Evolutionary conservation across 2,888 invertebrate genomes (phyloP).

Genomic region (Drosophila monieri): DNA sequence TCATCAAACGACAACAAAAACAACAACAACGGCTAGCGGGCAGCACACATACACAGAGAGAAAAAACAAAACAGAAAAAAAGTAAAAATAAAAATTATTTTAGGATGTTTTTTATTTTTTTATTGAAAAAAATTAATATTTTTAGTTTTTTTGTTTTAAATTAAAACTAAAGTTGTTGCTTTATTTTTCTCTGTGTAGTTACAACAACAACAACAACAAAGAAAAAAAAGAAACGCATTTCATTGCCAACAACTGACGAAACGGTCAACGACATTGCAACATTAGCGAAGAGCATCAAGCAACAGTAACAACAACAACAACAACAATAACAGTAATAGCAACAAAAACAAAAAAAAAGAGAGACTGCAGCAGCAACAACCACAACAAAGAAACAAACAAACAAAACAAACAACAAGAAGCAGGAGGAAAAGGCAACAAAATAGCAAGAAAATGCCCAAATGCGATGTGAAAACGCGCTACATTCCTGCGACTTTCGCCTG

Average conservation of each 20-base stretch:
- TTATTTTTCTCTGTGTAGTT: conserved; percentile 4
- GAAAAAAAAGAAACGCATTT: conserved; percentile 37
- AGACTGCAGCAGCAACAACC: conserved; percentile 26
- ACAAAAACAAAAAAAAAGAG: conserved; percentile 27
- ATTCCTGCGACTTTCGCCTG: conserved; percentile 99
- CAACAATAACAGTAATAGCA: conserved; percentile 26
- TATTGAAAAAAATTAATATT: not conserved
- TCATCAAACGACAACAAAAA: conserved; percentile 30
- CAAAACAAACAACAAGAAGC: conserved; percentile 21
- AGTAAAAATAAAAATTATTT: not conserved
- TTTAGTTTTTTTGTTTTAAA: not conserved
- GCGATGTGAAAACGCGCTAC: conserved; percentile 97
- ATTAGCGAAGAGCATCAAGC: conserved; percentile 22
- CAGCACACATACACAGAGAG: not conserved
- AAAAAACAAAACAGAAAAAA: not conserved
- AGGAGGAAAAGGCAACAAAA: conserved; percentile 23
- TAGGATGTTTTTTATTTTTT: not conserved
- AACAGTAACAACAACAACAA: conserved; percentile 6
- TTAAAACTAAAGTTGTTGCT: not conserved
- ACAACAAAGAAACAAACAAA: conserved; percentile 2
- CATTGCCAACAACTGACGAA: conserved; percentile 42
- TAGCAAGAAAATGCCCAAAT: conserved; percentile 91
- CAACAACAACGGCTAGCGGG: too few relatives aligned
- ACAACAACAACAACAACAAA: conserved; percentile 17
- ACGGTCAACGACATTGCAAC: conserved; percentile 43